Evolutionary conservation across 2,113 vertebrate genomes (phyloP).

Genomic region (Macquaria australasica): DNA sequence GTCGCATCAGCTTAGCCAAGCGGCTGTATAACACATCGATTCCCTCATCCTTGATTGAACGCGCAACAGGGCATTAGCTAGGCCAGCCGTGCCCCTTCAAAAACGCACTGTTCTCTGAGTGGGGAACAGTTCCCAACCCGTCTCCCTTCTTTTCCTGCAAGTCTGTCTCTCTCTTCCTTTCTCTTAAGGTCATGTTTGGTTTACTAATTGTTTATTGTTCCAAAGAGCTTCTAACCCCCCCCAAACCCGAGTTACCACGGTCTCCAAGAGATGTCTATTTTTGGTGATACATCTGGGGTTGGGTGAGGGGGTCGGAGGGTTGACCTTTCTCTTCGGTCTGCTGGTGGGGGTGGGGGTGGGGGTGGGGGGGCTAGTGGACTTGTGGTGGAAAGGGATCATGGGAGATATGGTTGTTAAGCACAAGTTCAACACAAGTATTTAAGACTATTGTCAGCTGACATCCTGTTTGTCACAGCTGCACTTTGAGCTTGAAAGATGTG

Average conservation of each 20-base stretch:
- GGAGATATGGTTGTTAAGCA: slow-evolving; percentile 43
- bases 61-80: slow-evolving; percentile 72
- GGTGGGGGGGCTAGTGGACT: neutral
- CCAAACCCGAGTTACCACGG: slow-evolving; percentile 47
- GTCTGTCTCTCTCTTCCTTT: slow-evolving; percentile 33
- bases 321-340: slow-evolving; percentile 66
- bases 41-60: slow-evolving; percentile 75
- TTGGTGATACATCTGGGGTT: slow-evolving; percentile 67
- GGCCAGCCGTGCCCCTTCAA: slow-evolving; percentile 64
- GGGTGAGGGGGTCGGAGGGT: slow-evolving; percentile 13
- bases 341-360: slow-evolving; percentile 1
- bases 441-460: slow-evolving; percentile 35
- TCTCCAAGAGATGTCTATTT: slow-evolving; percentile 69
- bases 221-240: slow-evolving; percentile 18
- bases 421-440: slow-evolving; percentile 27
- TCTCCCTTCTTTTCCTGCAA: slow-evolving; percentile 18
- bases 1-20: slow-evolving; percentile 73
- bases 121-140: slow-evolving; percentile 14
- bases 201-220: slow-evolving; percentile 76
- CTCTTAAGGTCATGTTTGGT: slow-evolving; percentile 56
- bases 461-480: slow-evolving; percentile 37
- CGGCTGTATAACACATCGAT: slow-evolving; percentile 71
- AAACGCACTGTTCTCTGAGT: slow-evolving; percentile 27
- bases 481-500: slow-evolving; percentile 11
- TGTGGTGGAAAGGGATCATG: slow-evolving; percentile 6